Base-by-base conservation (phyloP, 2,797 vertebrate species). In the Mus caroli region DNA sequence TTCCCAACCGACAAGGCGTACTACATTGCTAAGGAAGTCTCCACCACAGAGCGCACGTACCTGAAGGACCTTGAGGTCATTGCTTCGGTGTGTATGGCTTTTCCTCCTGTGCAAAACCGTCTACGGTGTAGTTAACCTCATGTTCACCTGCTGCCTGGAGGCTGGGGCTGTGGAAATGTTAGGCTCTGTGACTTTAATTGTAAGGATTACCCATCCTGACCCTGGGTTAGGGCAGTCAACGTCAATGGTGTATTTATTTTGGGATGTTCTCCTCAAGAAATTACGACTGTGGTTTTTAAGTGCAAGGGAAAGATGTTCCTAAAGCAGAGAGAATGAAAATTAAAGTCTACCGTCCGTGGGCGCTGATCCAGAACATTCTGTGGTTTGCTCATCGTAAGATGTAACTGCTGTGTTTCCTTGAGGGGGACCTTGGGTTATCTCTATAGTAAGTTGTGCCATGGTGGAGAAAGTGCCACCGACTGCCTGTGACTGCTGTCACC, bases 31-130 rank as follows among this genome's bases (percentile, higher is more conserved):
- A 99, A 99, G 97, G 99, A 99, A 98, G 99, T 99, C 83, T 99
- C 99, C 0, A 99, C 99, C 94, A 99, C 99, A 0, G 99, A 99
- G 92, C 98, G 99, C 95, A 99, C 99, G 0, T 99, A 99, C 96
- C 98, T 99, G 98, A 99, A 99, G 98, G 99, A 99, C 97, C 99
- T 99, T 71, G 99, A 99, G 98, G 99, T 99, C 98, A 99, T 99
- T 98, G 99, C 99, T 10, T 99, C 99, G 99, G 99, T 99, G 98
- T 98, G 99, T 97, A 50, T 17, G 40, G 34, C 9, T 0, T 96
- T 94, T 43, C 90, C 77, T 80, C 50, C 24, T 6, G 34, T 69
- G 20, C 58, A 37, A 0, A 56, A 28, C 90, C 17, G 91, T 83
- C 54, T 54, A 24, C 64, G 40, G 78, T 92, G 28, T 90, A 86